Evolutionary conservation across 2,888 invertebrate genomes (phyloP), one percentile per base, ranked within the genome.

Genomic region (Nephrotoma guestfalica): DNA sequence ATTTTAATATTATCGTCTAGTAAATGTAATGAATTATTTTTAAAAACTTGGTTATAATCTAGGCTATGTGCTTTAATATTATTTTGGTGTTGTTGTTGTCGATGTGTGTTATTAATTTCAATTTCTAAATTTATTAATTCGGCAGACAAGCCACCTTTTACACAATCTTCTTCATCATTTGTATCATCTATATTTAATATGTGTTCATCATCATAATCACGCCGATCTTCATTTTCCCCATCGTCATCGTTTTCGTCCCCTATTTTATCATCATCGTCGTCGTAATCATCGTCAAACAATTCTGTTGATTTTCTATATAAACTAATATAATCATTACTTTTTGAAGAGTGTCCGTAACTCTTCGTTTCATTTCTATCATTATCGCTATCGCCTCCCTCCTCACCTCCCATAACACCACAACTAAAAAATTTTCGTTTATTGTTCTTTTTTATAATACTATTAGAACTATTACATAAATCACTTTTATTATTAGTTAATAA

Each of bases 61-160:
- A 85, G 18, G 45, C 85, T 85, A 18, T 85, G 41, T 45, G 85
- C 41, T 85, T 85, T 85, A 42, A n/a, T 18, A 42, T 42, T 85
- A 85, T 85, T 85, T 13, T 71, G 30, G 30, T 30, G 57, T 57
- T 15, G 71, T 71, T 71, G 71, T 71, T 30, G 71, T 30, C 30
- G 71, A 18, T 18, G 18, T 43, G 41, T 86, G 41, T 86, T 86
- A 51, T 86, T 41, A 57, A 86, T 41, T 84, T 88, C 87, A 6
- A 42, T 71, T 43, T 87, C 87, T 83, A 88, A 88, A 86, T 86
- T 88, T 40, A 88, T 88, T 86, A 88, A 86, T 86, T 88, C 88
- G 18, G 86, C 86, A 45, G 41, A 3, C 1, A n/a, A 47, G 9
- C 9, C 1, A 9, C 43, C 85, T 42, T 42, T 42, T 6, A 15